Evolutionary conservation across 2,113 vertebrate species (phyloP), one percentile per base, ranked within the genome.

Genomic region (Speoplatyrhinus poulsoni): DNA sequence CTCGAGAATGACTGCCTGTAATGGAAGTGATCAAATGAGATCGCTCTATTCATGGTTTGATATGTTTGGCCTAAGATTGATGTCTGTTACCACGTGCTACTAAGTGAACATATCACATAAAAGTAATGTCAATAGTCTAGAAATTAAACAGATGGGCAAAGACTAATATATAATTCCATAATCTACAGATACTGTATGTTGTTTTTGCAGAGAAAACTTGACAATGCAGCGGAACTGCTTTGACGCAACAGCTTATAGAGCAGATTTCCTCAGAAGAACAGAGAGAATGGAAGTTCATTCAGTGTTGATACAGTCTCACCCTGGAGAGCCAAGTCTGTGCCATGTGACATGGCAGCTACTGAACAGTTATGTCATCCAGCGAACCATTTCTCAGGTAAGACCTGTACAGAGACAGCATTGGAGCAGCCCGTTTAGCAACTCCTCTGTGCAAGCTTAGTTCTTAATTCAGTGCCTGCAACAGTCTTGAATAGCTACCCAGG

Each of bases 361-460:
- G 26, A 26, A 2, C 26, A 26, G 82, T 83, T 65, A 79, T 9
- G 50, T 63, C 67, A 80, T 64, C 41, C 73, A 80, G 83, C 84
- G 88, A 6, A 36, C 81, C 82, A 65, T 69, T 76, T 69, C 32
- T 65, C 6, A 57, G 55, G 55, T 57, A 32, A 12, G 55, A 17
- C 26, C 19, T 4, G 7, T 26, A 26, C 17, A 57, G 8, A 11
- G 55, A 12, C 11, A 19, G 13, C 7, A 15, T 46, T 26, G 26
- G 5, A 50, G 16, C 15, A 41, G 36, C 36, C 36, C 7, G 4
- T 5, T 41, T 5, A 41, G 36, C 36, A 41, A 41, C 36, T 41
- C 36, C 1, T 5, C 36, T 41, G 9, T 57, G 55, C 55, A 57
- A 32, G 9, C 17, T 10, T 26, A 9, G 4, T 8, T 41, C 36